These are phyloP conservation scores for Puffinus mauretanicus DNA, from an alignment of 2,113 vertebrate species.

Conservation along the genomic window DNA sequence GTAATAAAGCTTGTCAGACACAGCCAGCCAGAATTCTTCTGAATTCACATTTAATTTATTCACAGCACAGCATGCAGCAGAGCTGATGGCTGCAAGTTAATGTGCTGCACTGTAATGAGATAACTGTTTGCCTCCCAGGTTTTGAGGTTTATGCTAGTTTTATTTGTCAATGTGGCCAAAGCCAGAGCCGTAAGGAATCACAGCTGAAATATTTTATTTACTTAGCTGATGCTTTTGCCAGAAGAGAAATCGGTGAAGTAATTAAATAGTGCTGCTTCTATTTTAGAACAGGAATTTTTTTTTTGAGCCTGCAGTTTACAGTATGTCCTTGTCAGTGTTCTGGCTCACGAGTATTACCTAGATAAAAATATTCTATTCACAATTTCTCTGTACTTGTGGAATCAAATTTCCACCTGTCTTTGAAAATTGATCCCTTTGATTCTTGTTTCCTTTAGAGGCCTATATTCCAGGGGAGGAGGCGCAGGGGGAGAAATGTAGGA, in stretches of 20 bases:
- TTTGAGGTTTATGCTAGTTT: slow-evolving; percentile 56
- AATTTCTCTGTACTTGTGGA: background rate
- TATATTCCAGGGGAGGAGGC: background rate
- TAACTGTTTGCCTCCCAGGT: slow-evolving; percentile 63
- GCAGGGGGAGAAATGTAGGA: background rate
- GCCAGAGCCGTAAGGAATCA: slow-evolving; percentile 10
- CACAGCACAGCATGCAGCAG: slow-evolving; percentile 47
- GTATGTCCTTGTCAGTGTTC: background rate
- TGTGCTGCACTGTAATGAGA: slow-evolving; percentile 72
- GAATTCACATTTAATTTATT: slow-evolving; percentile 71
- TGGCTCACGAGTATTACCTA: background rate
- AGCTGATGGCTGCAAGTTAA: slow-evolving; percentile 69
- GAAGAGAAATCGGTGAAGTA: background rate
- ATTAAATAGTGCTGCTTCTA: slow-evolving; percentile 17
- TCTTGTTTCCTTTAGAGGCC: background rate
- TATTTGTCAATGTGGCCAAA: slow-evolving; percentile 64
- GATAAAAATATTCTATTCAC: slow-evolving; percentile 5
- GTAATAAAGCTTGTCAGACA: slow-evolving; percentile 47
- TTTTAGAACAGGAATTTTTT: background rate
- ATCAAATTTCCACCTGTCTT: background rate
- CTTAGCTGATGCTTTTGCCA: background rate
- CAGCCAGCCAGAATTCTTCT: slow-evolving; percentile 50
- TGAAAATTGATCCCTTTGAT: background rate
- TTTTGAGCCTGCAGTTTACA: background rate
- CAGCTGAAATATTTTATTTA: slow-evolving; percentile 44